Base-by-base conservation (phyloP, 2,797 vertebrate species). In the Nyctalus aviator region DNA sequence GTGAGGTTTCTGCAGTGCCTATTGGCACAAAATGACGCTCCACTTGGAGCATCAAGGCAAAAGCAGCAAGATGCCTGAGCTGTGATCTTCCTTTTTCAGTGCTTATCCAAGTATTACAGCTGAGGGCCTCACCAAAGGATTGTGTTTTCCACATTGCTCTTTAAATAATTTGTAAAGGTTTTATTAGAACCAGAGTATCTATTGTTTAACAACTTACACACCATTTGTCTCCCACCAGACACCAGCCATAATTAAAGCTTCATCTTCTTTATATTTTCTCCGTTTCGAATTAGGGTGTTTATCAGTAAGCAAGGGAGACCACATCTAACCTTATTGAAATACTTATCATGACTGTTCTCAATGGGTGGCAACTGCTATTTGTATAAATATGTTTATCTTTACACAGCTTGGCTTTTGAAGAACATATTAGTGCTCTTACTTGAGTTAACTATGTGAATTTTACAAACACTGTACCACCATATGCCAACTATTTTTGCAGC, bases 1-100 rank as follows among this genome's bases (percentile, higher is more conserved):
- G 92, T 83, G 94, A 96, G 73, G 79, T 96, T 95, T 97, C 97
- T 59, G 6, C 50, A 94, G 79, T 97, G 97, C 87, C 97, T 97
- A 94, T 97, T 98, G 97, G 95, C 97, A 97, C 59, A 97, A 97
- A 97, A 64, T 41, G 91, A 95, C 95, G 97, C 94, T 96, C 77
- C 90, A 90, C 91, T 97, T 96, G 85, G 91, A 95, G 0, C 93
- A 62, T 57, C 84, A 95, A 94, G 94, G 85, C 59, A 96, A 86
- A 98, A 97, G 75, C 95, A 98, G 90, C 84, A 96, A 96, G 96
- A 97, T 83, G 21, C 11, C 13, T 96, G 27, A 93, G 72, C 82
- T 96, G 69, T 92, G 76, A 95, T 50, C 87, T 77, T 37, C 78
- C 50, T 82, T 93, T 97, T 95, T 96, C 77, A 83, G 25, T 89